Evolutionary conservation across 2,888 invertebrate genomes (phyloP), one percentile per base, ranked within the genome.

Genomic region (Drosophila paucipuncta): DNA sequence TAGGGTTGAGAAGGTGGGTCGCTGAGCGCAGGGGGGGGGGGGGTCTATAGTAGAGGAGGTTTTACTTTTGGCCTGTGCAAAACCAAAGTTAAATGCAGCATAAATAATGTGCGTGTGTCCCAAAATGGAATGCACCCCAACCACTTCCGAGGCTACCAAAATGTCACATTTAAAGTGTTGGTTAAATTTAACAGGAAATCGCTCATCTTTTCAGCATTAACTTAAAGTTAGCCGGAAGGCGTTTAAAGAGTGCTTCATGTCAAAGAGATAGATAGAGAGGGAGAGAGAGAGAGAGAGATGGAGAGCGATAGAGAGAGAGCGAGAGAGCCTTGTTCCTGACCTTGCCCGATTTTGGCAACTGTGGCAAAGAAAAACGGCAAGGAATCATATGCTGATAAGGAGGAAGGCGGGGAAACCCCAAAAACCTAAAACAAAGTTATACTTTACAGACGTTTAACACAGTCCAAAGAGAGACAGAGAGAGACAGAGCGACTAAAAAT

Each of bases 391-490:
- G 74, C 70, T 66, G 39, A 65, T 71, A 78, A 60, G 68, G 57
- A 55, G 59, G 35, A 47, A 31, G 59, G 37, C 16, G 47, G 54
- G 35, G 73, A 86, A 90, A 89, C 82, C 83, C 89, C 86, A 83
- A 90, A 86, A 90, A 90, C 89, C 87, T 89, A 88, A 91, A 89
- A 91, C 90, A 89, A 89, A 89, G 88, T 89, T 88, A 78, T 87
- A 89, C 85, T 83, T 89, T 87, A 83, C 90, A 83, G 90, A 80
- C 85, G 82, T 73, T 88, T 88, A 87, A 77, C 79, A 77, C 75
- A 75, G 78, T 50, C 63, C 55, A 47, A 67, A 72, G 79, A 65
- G 71, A 37, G 47, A 35, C 67, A 30, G 53, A 28, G 59, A 16
- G 55, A 33, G n/a, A 22, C 35, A 28, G 18, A 68, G 78, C 5